Evolutionary conservation across 2,113 vertebrate species (phyloP).

Genomic region (Podarcis cretensis): DNA sequence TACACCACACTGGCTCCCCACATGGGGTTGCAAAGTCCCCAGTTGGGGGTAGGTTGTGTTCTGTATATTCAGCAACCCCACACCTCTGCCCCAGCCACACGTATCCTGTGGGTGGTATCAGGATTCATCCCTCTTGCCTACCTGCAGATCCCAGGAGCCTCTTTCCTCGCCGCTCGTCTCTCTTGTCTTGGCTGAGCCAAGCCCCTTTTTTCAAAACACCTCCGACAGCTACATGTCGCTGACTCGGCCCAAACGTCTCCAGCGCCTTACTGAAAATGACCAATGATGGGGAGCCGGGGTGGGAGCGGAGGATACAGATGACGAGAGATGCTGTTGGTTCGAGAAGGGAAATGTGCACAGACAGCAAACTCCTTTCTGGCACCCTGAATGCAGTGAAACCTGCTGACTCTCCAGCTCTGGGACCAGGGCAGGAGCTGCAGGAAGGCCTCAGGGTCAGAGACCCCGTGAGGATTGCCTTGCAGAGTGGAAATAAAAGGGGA

Average conservation of each 20-base stretch:
- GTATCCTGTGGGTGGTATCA: no score
- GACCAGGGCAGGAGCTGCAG: not conserved
- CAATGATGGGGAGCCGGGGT: not conserved
- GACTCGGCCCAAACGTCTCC: not conserved
- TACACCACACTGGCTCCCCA: no score
- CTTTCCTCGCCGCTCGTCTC: not conserved
- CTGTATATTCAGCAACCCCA: not conserved
- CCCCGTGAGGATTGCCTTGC: not conserved
- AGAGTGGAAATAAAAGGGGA: not conserved
- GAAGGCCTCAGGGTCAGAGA: not conserved
- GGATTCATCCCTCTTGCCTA: not conserved
- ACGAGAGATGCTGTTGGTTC: not conserved
- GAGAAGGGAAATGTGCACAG: slow-evolving; percentile 9
- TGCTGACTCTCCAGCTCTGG: not conserved
- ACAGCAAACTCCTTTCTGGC: not conserved
- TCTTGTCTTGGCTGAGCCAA: not conserved
- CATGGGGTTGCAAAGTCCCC: no score
- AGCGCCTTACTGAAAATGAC: not conserved
- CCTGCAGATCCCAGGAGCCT: not conserved
- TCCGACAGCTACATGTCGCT: not conserved
- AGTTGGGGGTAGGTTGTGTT: no score
- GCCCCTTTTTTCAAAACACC: not conserved
- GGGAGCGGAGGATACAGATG: no score
- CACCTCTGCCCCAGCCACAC: no score
- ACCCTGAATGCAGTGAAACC: not conserved